Evolutionary conservation across 1,140 invertebrate species (phyloP).

Genomic region (Pseudomyrmex pallidus): DNA sequence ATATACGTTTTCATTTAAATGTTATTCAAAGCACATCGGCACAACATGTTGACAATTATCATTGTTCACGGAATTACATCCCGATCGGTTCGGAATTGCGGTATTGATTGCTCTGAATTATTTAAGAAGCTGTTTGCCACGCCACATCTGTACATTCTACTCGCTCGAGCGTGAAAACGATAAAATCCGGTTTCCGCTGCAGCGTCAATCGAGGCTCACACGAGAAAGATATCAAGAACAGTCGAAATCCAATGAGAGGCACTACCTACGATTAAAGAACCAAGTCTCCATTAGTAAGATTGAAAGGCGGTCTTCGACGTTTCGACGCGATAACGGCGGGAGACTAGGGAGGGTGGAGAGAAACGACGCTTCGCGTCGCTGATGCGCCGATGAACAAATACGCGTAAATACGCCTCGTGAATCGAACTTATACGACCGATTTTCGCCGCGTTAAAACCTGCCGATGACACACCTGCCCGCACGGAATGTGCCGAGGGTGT

Average conservation of each 20-base stretch:
- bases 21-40: not conserved
- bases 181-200: too few species aligned
- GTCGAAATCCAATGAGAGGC: conserved; percentile 24
- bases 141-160: not conserved
- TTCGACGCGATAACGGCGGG: not conserved
- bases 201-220: not conserved
- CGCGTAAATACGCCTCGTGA: not conserved
- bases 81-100: not conserved
- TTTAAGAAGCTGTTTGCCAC: not conserved
- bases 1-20: not conserved
- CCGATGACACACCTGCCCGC: not conserved
- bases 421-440: conserved; percentile 58
- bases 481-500: conserved; percentile 35
- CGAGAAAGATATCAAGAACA: conserved; percentile 29
- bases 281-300: conserved; percentile 54
- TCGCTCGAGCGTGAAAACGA: too few species aligned
- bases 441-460: not conserved
- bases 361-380: not conserved
- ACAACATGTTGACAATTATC: not conserved
- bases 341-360: too few species aligned
- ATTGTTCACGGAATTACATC: not conserved
- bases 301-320: conserved; percentile 7
- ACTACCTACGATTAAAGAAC: conserved; percentile 34
- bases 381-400: not conserved
- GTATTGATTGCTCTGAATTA: conserved; percentile 22